Base-by-base conservation (phyloP, 2,888 invertebrate genomes). In the Tipula vernalis region DNA sequence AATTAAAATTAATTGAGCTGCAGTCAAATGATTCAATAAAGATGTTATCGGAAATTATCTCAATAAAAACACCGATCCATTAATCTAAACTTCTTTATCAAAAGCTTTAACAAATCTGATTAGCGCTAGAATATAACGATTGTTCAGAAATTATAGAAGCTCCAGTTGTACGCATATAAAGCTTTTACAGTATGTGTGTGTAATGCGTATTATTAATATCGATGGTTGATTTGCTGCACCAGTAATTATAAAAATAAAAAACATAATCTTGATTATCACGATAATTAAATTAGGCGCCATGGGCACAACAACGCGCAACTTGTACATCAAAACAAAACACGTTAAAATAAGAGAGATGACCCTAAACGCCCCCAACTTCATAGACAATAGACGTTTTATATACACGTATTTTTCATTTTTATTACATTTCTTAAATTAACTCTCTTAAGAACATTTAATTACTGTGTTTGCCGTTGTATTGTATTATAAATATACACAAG, bases 231-330 rank as follows among this genome's bases (percentile, higher is more conserved):
- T 51, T 51, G 51, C 5, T 57, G 51, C 51, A 57, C 5, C 51
- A 6, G 6, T 57, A 18, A 18, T 44, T 44, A 44, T 44, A 44
- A 10, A 44, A 3, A 44, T 10, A 10, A 15, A 57, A n/a, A 15
- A 15, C 6, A 15, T 12, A 12, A 51, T 57, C 51, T 57, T 57
- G 51, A 15, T 57, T 57, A 57, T 57, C 51, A 10, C 71, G 71
- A 71, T 71, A 71, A 71, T 71, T 71, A 71, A 71, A 71, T 71
- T 71, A 71, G 71, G 71, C 71, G 71, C 71, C 71, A 71, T 71
- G 12, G 71, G 71, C 71, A 28, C 28, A 71, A 71, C 51, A 71
- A 12, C 28, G 71, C 28, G 71, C 71, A 71, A 71, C 71, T 71
- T 71, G 71, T 71, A 71, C 71, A 71, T 71, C 71, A 71, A 71